These are phyloP conservation scores for Carassius gibelio DNA, from an alignment of 2,113 vertebrate species.

Conservation along the genomic window DNA sequence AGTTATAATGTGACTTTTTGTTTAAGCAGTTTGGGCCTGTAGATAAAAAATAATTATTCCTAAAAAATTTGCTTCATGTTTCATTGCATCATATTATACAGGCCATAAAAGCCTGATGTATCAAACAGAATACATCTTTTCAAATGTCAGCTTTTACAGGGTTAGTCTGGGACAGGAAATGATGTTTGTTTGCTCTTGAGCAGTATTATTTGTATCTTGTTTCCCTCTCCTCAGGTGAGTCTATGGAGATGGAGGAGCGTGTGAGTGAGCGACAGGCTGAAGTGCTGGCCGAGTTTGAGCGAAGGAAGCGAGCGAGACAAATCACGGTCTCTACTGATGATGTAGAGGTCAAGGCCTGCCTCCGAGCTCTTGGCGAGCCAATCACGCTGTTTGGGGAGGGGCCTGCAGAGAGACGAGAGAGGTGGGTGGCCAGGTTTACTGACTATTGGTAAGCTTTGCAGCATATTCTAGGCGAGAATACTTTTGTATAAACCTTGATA, in stretches of 20 bases:
- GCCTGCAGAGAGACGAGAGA: slow-evolving; percentile 91
- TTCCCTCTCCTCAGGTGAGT: slow-evolving; percentile 79
- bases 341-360: slow-evolving; percentile 91
- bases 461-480: not conserved
- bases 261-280: slow-evolving; percentile 92
- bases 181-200: not conserved
- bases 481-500: not conserved
- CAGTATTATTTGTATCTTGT: not conserved
- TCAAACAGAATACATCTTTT: not conserved
- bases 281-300: slow-evolving; percentile 92
- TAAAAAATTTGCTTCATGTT: not conserved
- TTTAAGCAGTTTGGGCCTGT: not conserved
- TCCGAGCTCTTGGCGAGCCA: slow-evolving; percentile 89
- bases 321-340: slow-evolving; percentile 97
- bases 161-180: not conserved
- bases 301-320: slow-evolving; percentile 89
- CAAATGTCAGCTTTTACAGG: not conserved
- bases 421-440: slow-evolving; percentile 72
- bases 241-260: slow-evolving; percentile 91
- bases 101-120: not conserved
- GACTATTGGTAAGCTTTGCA: not conserved
- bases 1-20: not conserved
- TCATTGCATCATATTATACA: not conserved
- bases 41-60: not conserved
- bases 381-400: slow-evolving; percentile 96